Base-by-base conservation (phyloP, 2,888 invertebrate genomes). In the Caenorhabditis sp. region DNA sequence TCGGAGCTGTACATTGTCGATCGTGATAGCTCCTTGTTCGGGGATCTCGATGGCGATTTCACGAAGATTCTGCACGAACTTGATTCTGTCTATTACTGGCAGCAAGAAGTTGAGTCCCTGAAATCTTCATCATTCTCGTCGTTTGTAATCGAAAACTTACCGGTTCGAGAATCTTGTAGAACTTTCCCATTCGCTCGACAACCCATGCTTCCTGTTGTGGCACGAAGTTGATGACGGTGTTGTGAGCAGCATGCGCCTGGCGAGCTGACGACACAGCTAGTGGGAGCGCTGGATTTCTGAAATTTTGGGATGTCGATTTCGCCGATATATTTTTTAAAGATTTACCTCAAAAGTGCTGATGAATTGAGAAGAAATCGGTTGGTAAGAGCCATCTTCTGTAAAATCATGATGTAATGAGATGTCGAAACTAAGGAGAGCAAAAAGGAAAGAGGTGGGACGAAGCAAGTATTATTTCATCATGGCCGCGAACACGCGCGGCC, bases 141-240 rank as follows among this genome's bases (percentile, higher is more conserved):
- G 10, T 41, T 10, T n/a, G 14, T 12, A 38, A 22, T 41, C 14
- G 8, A 8, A 58, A n/a, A 64, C 92, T 90, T 90, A 94, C 94
- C 14, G 99, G 98, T 74, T 97, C 96, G 74, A 99, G 93, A 89
- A 97, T 96, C 92, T 96, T 94, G 93, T 96, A 95, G 93, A 96
- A 99, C 93, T 96, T 97, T 63, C 99, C 99, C 97, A 99, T 98
- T 88, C 98, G 94, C 93, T 99, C 99, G 0, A 98, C 96, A 28
- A 99, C 94, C 97, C 97, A 97, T 73, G 97, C 97, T 95, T 99
- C 98, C 94, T 99, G 99, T 93, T 99, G 98, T 4, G 99, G 99
- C 26, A 99, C 99, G 94, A 99, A 99, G 95, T 98, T 95, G 76
- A 99, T 94, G 84, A 96, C 94, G 8, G 97, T 97, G 93, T 99